These are phyloP conservation scores for Rhinichthys klamathensis DNA, from an alignment of 2,113 vertebrate species.

Conservation along the genomic window DNA sequence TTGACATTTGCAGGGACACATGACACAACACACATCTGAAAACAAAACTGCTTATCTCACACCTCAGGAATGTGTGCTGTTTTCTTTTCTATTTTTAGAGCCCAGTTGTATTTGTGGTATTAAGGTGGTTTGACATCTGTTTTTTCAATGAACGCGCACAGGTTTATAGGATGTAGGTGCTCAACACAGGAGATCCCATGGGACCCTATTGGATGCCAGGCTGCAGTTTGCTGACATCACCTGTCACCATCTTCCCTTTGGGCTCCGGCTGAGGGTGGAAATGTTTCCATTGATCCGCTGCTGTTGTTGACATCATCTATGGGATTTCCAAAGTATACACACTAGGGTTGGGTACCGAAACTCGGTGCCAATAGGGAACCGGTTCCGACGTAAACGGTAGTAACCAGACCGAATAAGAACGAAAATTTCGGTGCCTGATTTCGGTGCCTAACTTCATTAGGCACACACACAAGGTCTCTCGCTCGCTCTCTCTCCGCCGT, in stretches of 20 bases:
- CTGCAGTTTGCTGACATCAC: conserved; percentile 45
- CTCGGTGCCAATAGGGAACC: too few species aligned
- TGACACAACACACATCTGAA: neutral
- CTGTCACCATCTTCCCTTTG: conserved; percentile 37
- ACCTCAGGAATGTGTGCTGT: neutral
- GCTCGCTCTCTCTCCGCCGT: too few species aligned
- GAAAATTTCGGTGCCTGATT: too few species aligned
- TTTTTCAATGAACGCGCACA: neutral
- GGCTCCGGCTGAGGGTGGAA: conserved; percentile 12
- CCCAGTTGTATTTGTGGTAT: neutral
- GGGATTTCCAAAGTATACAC: conserved; percentile 17
- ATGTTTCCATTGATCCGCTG: conserved; percentile 31
- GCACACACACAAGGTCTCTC: too few species aligned
- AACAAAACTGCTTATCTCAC: conserved; percentile 3
- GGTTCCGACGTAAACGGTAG: too few species aligned
- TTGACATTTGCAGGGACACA: neutral
- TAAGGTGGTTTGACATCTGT: conserved; percentile 29
- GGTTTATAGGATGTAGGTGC: conserved; percentile 19
- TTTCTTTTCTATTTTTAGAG: conserved; percentile 29
- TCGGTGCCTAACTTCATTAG: too few species aligned
- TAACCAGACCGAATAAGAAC: too few species aligned
- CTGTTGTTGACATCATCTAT: conserved; percentile 14
- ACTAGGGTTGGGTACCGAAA: too few species aligned
- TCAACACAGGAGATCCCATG: conserved; percentile 2
- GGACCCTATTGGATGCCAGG: conserved; percentile 38